Percentiles rank a stretch among this genome's conserved stretches.
These are phyloP conservation scores for Danio tinwini DNA, from an alignment of 2,797 vertebrate species.

Conservation along the genomic window DNA sequence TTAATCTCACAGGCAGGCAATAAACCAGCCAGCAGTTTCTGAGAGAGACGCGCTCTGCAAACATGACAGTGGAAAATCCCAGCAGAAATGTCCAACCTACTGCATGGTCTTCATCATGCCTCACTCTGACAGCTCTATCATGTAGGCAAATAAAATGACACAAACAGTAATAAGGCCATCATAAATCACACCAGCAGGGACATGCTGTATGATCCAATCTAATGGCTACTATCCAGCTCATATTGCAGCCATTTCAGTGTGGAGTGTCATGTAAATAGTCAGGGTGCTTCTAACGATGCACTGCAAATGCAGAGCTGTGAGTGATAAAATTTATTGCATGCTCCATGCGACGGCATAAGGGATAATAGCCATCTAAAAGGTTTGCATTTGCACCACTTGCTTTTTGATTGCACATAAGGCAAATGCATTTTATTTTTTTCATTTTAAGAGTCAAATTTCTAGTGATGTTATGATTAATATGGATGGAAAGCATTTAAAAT, in stretches of 20 bases:
- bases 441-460: not conserved
- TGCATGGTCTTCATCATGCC: slow-evolving; percentile 67
- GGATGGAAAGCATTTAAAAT: not conserved
- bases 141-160: slow-evolving; percentile 70
- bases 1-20: slow-evolving; percentile 26
- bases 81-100: slow-evolving; percentile 36
- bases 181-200: slow-evolving; percentile 66
- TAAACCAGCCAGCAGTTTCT: slow-evolving; percentile 18
- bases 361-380: slow-evolving; percentile 15
- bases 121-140: slow-evolving; percentile 69
- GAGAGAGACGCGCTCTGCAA: slow-evolving; percentile 19
- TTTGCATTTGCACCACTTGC: too few relatives aligned
- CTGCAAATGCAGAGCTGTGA: slow-evolving; percentile 17
- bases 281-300: slow-evolving; percentile 14
- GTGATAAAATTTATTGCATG: not conserved
- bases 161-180: slow-evolving; percentile 63
- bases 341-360: not conserved
- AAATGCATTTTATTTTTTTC: slow-evolving; percentile 15
- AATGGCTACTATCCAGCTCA: slow-evolving; percentile 53
- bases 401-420: not conserved
- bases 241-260: slow-evolving; percentile 21
- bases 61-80: slow-evolving; percentile 45
- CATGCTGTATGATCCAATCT: slow-evolving; percentile 59
- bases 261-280: slow-evolving; percentile 20
- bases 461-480: not conserved